These are phyloP conservation scores for Drosophila bocqueti DNA, from an alignment of 1,140 invertebrate genomes.

Conservation along the genomic window DNA sequence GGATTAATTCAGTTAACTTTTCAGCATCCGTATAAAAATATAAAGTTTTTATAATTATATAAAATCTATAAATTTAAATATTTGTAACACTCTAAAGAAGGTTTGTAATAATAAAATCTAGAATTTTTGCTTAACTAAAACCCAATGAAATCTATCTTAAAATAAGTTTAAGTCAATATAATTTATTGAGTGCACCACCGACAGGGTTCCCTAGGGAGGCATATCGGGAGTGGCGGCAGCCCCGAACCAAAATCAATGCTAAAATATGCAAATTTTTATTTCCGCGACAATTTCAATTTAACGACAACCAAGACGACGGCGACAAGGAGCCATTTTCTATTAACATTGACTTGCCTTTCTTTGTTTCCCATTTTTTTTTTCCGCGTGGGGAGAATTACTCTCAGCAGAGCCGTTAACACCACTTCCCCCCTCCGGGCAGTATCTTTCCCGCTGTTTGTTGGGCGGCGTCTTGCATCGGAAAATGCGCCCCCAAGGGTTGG, in stretches of 20 bases:
- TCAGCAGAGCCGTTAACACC: constrained; percentile 82
- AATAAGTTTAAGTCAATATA: constrained; percentile 35
- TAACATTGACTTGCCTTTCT: constrained; percentile 60
- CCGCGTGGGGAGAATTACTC: constrained; percentile 66
- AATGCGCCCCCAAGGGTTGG: constrained; percentile 36
- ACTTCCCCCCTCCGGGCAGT: not conserved
- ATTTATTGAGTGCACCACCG: constrained; percentile 74
- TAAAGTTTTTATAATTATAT: too few relatives aligned
- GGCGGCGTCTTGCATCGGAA: constrained; percentile 34
- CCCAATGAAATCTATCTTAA: not conserved
- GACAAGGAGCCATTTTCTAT: constrained; percentile 70
- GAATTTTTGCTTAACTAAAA: not conserved
- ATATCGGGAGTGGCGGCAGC: not conserved
- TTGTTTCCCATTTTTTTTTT: constrained; percentile 38
- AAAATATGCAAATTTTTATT: constrained; percentile 84
- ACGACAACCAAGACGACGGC: constrained; percentile 47
- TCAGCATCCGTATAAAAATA: too few relatives aligned
- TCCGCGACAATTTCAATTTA: constrained; percentile 85
- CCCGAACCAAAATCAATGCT: constrained; percentile 72
- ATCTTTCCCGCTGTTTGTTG: not conserved
- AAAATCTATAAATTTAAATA: not conserved
- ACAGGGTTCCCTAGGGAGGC: constrained; percentile 41
- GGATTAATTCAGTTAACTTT: too few relatives aligned
- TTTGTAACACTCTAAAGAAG: not conserved
- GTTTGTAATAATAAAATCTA: not conserved